A percentile compares a stretch with the other conserved stretches of the same genome.
Evolutionary conservation across 2,797 vertebrate species (phyloP).

Genomic region (Eospalax fontanierii): DNA sequence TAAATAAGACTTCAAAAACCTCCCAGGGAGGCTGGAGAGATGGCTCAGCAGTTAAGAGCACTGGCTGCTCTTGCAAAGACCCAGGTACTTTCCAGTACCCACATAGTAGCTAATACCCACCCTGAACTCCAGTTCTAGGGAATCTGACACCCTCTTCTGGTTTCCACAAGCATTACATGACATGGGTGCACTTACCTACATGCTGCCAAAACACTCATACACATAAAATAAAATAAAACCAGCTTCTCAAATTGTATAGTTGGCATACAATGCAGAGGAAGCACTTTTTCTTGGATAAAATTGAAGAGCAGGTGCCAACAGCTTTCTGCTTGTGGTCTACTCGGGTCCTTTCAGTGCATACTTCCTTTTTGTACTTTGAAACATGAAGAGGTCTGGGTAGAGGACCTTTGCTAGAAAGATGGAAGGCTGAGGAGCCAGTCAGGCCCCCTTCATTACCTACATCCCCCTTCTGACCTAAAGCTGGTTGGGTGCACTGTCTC

Average conservation of each 20-base stretch:
- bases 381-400: neutral
- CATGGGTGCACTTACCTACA: too few species aligned
- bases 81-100: too few species aligned
- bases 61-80: too few species aligned
- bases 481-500: neutral
- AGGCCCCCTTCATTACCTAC: neutral
- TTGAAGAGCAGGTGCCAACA: neutral
- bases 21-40: too few species aligned
- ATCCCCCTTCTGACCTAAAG: neutral
- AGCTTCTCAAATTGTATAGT: neutral
- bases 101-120: too few species aligned
- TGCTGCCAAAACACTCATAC: too few species aligned
- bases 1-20: neutral
- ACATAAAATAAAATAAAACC: too few species aligned
- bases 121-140: too few species aligned
- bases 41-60: too few species aligned
- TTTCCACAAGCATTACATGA: too few species aligned
- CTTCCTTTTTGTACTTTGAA: neutral
- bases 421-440: neutral
- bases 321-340: neutral
- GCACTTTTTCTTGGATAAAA: neutral
- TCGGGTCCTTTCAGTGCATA: rapidly evolving
- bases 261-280: neutral
- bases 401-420: neutral
- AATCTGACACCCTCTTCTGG: too few species aligned